Evolutionary conservation across 2,888 invertebrate species (phyloP).

Genomic region (Leucoma salicis): DNA sequence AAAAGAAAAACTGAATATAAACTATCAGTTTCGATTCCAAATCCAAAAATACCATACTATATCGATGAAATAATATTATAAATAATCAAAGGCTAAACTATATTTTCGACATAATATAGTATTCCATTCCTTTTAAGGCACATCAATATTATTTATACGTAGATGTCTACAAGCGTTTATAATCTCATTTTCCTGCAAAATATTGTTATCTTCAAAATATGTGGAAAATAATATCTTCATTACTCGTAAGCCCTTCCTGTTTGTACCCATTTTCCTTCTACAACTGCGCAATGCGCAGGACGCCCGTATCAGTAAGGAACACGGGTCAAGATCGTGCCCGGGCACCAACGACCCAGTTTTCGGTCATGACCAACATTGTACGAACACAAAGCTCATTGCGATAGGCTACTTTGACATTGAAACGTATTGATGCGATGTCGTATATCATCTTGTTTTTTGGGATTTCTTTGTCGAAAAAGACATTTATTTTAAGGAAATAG

Average conservation of each 20-base stretch:
- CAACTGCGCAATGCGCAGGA: not conserved
- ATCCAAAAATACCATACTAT: too few relatives aligned
- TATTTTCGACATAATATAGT: too few relatives aligned
- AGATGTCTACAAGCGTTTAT: too few relatives aligned
- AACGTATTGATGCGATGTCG: slow-evolving; percentile 7
- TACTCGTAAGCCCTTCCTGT: not conserved
- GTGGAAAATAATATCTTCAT: not conserved
- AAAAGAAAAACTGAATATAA: too few relatives aligned
- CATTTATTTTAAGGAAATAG: too few relatives aligned
- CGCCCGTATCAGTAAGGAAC: not conserved
- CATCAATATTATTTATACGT: too few relatives aligned
- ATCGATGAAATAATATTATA: too few relatives aligned
- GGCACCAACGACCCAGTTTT: slow-evolving; percentile 35
- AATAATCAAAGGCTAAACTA: too few relatives aligned
- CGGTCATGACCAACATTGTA: slow-evolving; percentile 44
- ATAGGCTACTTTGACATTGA: slow-evolving; percentile 24
- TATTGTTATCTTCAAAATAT: too few relatives aligned
- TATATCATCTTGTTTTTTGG: slow-evolving; percentile 1
- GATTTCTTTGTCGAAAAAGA: too few relatives aligned
- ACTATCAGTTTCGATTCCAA: too few relatives aligned
- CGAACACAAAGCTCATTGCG: slow-evolving; percentile 16
- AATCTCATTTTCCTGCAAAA: not conserved
- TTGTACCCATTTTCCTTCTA: not conserved
- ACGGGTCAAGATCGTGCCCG: slow-evolving; percentile 40
- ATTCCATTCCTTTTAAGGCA: too few relatives aligned